Evolutionary conservation across 2,113 vertebrate genomes (phyloP).

Genomic region (Platysteira castanea): DNA sequence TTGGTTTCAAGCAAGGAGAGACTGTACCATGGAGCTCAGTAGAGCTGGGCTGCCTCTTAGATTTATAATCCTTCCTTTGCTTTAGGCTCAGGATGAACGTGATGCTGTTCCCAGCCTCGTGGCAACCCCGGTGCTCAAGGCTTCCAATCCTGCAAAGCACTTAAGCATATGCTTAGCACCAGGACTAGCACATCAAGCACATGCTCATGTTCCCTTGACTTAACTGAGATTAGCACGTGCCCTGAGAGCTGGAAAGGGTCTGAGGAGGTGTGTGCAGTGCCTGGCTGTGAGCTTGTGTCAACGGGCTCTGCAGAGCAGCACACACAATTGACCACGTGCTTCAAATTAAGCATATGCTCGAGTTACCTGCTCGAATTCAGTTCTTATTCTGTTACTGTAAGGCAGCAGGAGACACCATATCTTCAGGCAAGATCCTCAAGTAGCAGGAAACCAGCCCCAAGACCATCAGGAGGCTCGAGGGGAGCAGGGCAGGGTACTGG

Average conservation of each 20-base stretch:
- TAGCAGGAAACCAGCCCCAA: neutral
- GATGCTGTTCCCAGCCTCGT: neutral
- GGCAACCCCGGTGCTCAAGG: neutral
- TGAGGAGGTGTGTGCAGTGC: neutral
- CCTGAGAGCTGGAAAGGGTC: neutral
- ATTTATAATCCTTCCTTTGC: neutral
- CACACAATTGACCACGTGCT: neutral
- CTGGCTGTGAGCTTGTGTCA: neutral
- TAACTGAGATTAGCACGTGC: neutral
- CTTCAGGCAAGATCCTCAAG: neutral
- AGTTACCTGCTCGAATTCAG: neutral
- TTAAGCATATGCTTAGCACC: slow-evolving; percentile 21
- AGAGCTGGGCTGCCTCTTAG: neutral
- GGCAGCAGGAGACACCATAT: neutral
- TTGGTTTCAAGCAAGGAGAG: neutral
- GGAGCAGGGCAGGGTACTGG: neutral
- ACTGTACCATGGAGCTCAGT: neutral
- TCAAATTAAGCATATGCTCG: neutral
- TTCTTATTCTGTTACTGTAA: neutral
- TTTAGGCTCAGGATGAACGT: neutral
- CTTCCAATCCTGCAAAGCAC: neutral
- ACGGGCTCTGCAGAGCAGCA: neutral
- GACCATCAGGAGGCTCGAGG: neutral
- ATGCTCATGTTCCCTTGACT: neutral
- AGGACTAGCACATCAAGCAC: neutral